Evolutionary conservation across 2,113 vertebrate genomes (phyloP), one percentile per base, ranked within the genome.

Genomic region (Urocitellus parryii): DNA sequence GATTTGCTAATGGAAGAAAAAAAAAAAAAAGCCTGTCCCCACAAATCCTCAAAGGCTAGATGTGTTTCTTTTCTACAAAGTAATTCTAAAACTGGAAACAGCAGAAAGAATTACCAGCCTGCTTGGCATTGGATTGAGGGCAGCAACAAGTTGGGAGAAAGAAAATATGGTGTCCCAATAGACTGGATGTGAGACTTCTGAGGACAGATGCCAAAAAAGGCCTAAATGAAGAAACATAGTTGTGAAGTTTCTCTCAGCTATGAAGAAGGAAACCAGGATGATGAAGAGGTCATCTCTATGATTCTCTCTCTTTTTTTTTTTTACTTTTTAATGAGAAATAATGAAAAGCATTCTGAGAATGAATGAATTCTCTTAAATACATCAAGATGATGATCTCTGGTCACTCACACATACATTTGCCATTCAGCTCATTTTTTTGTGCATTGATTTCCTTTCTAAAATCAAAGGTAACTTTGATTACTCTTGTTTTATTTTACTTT

Each of bases 1-100:
- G 96, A 96, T 93, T 95, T 61, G 81, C 81, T 94, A 96, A 96
- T 87, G 94, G 83, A 81, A 68, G 11, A 78, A 96, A 91, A 86
- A 94, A 82, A 86, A 94, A 82, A 58, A 22, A 24, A 58, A 45
- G 42, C 18, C 61, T 63, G 68, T 24, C 58, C 34, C 48, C 80
- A 74, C 63, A 79, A 77, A 68, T 48, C 51, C 84, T 97, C 42
- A 56, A 32, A 78, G 45, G 58, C 68, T 6, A 77, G 68, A 81
- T 22, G 72, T 39, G 51, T 90, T 90, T 91, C 67, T 95, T 87
- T 90, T 51, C 51, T 68, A 70, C 32, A 63, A 94, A 81, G 48
- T 67, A 61, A 42, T 4, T 58, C 22, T 72, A 39, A 88, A 84
- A 48, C 11, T 73, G 53, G 58, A 90, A 95, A 37, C 93, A 81